Evolutionary conservation across 2,888 invertebrate species (phyloP).

Genomic region (Schizotus pectinicornis): DNA sequence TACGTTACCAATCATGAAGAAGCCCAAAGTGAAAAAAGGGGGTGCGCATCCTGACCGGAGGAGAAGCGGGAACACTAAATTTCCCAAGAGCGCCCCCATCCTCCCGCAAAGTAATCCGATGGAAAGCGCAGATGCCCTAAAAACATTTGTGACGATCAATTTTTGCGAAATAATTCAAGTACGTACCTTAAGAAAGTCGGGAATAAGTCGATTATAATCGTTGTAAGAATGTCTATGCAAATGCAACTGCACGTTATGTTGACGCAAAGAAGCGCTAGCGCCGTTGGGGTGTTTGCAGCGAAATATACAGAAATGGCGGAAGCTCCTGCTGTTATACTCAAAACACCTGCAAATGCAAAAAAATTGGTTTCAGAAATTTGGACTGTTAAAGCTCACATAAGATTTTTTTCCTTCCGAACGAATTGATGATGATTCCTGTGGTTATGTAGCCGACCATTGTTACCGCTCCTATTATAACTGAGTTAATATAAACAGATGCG

Average conservation of each 20-base stretch:
- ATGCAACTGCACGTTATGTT: slow-evolving; percentile 63
- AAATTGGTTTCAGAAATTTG: neutral
- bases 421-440: slow-evolving; percentile 61
- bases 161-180: too few relatives aligned
- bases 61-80: slow-evolving; percentile 10
- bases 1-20: slow-evolving; percentile 8
- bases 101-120: slow-evolving; percentile 6
- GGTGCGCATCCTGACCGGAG: slow-evolving; percentile 10
- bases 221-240: slow-evolving; percentile 64
- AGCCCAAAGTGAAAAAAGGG: slow-evolving; percentile 11
- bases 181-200: slow-evolving; percentile 67
- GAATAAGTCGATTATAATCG: slow-evolving; percentile 68
- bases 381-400: slow-evolving; percentile 57
- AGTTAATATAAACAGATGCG: slow-evolving; percentile 67
- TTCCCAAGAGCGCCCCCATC: slow-evolving; percentile 7
- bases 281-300: slow-evolving; percentile 60
- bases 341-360: slow-evolving; percentile 40
- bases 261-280: slow-evolving; percentile 63
- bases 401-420: slow-evolving; percentile 61
- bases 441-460: slow-evolving; percentile 69
- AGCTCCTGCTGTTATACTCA: slow-evolving; percentile 48
- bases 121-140: slow-evolving; percentile 16
- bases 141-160: neutral
- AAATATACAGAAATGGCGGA: slow-evolving; percentile 63
- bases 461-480: slow-evolving; percentile 68